phyloP scores from a whole-genome alignment of 2,113 vertebrate species.

The Meleagris gallopavo region DNA sequence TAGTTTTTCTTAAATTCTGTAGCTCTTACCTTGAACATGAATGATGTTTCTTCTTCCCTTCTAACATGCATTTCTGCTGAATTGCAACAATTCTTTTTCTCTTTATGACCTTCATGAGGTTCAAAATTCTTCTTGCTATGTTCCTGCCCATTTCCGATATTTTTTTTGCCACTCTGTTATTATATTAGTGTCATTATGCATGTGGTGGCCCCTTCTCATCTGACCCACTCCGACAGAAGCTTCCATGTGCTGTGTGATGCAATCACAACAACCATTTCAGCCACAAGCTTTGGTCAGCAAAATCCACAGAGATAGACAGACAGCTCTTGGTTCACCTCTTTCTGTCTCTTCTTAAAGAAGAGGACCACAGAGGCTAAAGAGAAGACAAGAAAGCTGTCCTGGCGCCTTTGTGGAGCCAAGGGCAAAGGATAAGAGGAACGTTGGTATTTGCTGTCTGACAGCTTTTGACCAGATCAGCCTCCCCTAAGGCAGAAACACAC shows the following conservation, averaged over 20 bases:
- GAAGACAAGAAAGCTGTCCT: background rate
- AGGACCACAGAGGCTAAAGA: background rate
- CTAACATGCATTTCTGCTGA: background rate
- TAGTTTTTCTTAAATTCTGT: background rate
- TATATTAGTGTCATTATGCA: background rate
- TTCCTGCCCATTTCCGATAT: background rate
- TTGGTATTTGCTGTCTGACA: background rate
- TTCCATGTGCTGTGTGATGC: rapidly evolving
- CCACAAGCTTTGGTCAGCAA: background rate
- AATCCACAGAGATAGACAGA: background rate
- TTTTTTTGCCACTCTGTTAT: background rate
- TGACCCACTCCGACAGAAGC: background rate
- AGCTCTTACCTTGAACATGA: background rate
- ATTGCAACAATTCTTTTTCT: background rate
- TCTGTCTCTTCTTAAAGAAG: background rate
- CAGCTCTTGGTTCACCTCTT: background rate
- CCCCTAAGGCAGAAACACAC: background rate
- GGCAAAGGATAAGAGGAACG: background rate
- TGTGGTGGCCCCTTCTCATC: background rate
- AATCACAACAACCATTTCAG: background rate
- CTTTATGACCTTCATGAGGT: background rate
- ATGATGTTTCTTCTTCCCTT: background rate
- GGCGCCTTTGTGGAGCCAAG: background rate
- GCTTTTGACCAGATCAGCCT: background rate
- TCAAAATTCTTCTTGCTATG: background rate